Percentiles rank a stretch among this genome's conserved stretches.
Conservation (phyloP, 2,113 vertebrate genomes). For the Rattus rattus region DNA sequence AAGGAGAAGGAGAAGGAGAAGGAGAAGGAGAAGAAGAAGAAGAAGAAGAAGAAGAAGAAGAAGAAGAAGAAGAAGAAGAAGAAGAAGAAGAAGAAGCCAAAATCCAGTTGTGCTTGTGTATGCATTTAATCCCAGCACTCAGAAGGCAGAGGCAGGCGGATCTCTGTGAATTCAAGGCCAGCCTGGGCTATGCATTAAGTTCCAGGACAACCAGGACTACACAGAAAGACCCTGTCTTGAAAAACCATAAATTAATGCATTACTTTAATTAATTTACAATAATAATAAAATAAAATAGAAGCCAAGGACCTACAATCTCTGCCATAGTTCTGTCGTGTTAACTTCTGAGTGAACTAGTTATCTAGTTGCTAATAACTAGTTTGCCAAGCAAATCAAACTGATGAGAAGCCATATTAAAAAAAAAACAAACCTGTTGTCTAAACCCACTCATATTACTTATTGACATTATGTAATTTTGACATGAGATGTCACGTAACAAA, state of each 20-base stretch:
- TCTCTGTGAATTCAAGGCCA: background rate
- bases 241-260: background rate
- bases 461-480: constrained; percentile 69
- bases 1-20: too few relatives aligned
- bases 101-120: background rate
- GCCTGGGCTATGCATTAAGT: background rate
- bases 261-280: too few relatives aligned
- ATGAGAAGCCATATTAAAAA: constrained; percentile 24
- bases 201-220: background rate
- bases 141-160: background rate
- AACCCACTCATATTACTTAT: background rate
- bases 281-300: background rate
- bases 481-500: constrained; percentile 52
- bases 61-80: too few relatives aligned
- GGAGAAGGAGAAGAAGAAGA: too few relatives aligned
- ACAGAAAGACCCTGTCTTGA: background rate
- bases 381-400: constrained; percentile 17
- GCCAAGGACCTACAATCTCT: background rate
- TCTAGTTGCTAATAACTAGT: background rate
- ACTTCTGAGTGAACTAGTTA: background rate
- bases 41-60: too few relatives aligned
- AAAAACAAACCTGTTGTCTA: background rate
- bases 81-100: background rate
- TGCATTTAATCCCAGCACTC: background rate
- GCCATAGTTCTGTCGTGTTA: background rate